Conservation (phyloP, 2,797 vertebrate species). For the Lagocephalus sceleratus region DNA sequence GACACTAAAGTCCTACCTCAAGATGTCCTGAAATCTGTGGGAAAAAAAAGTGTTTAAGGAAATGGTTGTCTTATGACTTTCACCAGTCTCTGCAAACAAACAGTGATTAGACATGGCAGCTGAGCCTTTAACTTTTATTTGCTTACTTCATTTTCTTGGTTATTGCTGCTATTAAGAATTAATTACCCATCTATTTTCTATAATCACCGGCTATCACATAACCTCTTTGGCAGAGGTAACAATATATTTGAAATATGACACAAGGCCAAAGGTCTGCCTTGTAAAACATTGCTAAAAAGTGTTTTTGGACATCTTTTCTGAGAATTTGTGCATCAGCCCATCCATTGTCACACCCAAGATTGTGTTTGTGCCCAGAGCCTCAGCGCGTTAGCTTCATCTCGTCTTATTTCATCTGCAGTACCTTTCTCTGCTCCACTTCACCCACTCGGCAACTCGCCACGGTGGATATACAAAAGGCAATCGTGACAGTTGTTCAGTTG, state of each 20-base stretch:
- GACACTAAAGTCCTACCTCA: conserved; percentile 49
- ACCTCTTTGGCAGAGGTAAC: too few species aligned
- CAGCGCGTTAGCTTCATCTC: conserved; percentile 4
- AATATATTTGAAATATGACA: too few species aligned
- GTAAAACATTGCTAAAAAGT: too few species aligned
- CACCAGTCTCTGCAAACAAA: conserved; percentile 36
- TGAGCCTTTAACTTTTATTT: conserved; percentile 46
- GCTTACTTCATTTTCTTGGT: conserved; percentile 50
- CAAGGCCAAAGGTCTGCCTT: too few species aligned
- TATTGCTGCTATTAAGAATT: conserved; percentile 46
- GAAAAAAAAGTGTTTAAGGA: conserved; percentile 36
- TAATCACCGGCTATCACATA: too few species aligned
- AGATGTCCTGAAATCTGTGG: conserved; percentile 25
- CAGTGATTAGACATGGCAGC: conserved; percentile 49
- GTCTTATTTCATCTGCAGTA: conserved; percentile 23
- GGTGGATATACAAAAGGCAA: conserved; percentile 25
- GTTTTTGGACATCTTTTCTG: too few species aligned
- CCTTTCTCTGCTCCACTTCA: conserved; percentile 9
- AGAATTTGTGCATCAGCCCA: neutral
- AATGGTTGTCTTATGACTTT: conserved; percentile 40
- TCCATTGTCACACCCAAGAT: neutral
- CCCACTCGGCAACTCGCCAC: conserved; percentile 21
- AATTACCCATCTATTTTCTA: conserved; percentile 33
- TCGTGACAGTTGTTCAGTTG: conserved; percentile 56
- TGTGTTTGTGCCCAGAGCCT: conserved; percentile 6